Evolutionary conservation across 2,113 vertebrate genomes (phyloP), one percentile per base, ranked within the genome.

Genomic region (Amphiprion percula): DNA sequence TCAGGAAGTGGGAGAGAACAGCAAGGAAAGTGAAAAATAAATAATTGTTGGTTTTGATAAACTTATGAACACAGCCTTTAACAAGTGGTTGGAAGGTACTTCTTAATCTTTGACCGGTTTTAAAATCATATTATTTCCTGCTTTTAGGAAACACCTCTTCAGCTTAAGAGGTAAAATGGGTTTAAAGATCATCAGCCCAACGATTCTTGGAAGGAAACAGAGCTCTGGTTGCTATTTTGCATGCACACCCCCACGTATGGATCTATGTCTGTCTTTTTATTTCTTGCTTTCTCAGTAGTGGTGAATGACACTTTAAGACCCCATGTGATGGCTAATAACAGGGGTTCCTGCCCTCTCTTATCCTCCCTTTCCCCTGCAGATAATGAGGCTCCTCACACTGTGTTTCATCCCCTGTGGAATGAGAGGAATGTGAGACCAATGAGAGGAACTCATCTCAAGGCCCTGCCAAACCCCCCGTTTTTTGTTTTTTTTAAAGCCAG

Each of bases 361-460:
- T 78, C 72, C 77, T 77, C 77, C 70, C 68, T 68, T 77, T 71
- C 65, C 81, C 77, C 82, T 84, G 82, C 70, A 91, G 93, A 94
- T 91, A 91, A 94, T 86, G 80, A 88, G 89, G 71, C 80, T 92
- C 84, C 82, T 79, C 75, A 83, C 80, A 90, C 75, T 41, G 77
- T 10, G 71, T 87, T 79, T 92, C 90, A 88, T 90, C 82, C 82
- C 46, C 78, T 83, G 72, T 82, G 90, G 90, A 94, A 94, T 94
- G 90, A 77, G 16, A 92, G 85, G 90, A 93, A 94, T 94, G 90
- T 71, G 60, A 68, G 68, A 83, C 54, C 77, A 63, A 77, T n/a
- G 9, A 79, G 69, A 74, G 58, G 64, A 84, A 53, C 66, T 83
- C 85, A 79, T 87, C 83, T 80, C 54, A 54, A 56, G 46, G 46